phyloP scores from a whole-genome alignment of 2,113 vertebrate genomes.

The Solea senegalensis region DNA sequence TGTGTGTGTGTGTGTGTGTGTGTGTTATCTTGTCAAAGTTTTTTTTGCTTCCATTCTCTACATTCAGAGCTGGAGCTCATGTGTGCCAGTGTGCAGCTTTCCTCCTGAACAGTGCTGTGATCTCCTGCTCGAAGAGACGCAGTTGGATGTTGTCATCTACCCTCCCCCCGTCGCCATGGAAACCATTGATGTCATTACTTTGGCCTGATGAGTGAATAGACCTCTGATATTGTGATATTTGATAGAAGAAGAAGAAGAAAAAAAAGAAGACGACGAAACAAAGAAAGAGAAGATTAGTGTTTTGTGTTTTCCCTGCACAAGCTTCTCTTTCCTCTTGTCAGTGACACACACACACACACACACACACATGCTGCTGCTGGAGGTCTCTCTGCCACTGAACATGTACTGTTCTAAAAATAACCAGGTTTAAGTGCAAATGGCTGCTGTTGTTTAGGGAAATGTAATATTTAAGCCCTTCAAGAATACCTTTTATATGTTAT shows the following conservation, averaged over 20 bases:
- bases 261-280: neutral
- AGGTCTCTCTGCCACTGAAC: constrained; percentile 43
- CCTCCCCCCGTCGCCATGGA: constrained; percentile 67
- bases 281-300: constrained; percentile 9
- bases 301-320: constrained; percentile 26
- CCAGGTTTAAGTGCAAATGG: constrained; percentile 30
- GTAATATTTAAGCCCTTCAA: neutral
- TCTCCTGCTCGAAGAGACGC: constrained; percentile 61
- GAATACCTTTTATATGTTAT: neutral
- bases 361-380: constrained; percentile 14
- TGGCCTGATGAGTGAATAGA: constrained; percentile 55
- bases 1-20: neutral
- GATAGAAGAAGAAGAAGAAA: neutral
- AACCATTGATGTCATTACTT: constrained; percentile 80
- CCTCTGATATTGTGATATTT: constrained; percentile 60
- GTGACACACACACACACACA: constrained; percentile 24
- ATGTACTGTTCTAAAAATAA: constrained; percentile 58
- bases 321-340: constrained; percentile 15
- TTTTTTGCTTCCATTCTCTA: neutral
- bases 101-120: constrained; percentile 46
- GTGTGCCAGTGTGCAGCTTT: constrained; percentile 37
- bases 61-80: neutral
- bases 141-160: constrained; percentile 74
- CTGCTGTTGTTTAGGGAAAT: constrained; percentile 13
- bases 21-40: constrained; percentile 2